Conservation (phyloP, 2,113 vertebrate genomes). For the Zootoca vivipara region DNA sequence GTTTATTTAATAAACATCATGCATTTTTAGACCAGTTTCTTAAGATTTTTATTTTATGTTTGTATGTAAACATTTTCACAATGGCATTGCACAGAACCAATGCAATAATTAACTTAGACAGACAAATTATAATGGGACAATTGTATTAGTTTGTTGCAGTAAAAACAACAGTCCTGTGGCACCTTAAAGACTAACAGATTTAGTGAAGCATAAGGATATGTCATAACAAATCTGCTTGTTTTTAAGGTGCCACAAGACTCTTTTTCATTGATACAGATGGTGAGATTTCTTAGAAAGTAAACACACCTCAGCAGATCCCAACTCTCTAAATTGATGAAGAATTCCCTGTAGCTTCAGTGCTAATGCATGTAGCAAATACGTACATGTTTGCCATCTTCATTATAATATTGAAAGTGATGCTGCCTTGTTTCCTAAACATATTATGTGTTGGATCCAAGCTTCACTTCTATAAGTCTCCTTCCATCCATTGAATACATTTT, state of each 20-base stretch:
- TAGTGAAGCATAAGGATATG: background rate
- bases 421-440: background rate
- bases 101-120: background rate
- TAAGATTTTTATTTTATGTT: background rate
- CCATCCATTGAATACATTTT: no score
- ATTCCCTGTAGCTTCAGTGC: background rate
- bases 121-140: background rate
- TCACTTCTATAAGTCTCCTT: no score
- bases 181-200: background rate
- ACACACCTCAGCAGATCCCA: background rate
- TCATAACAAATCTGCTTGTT: background rate
- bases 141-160: background rate
- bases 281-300: background rate
- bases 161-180: background rate
- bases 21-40: background rate
- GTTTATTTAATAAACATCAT: background rate
- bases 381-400: background rate
- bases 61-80: background rate
- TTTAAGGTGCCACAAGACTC: background rate
- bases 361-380: background rate
- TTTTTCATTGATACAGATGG: background rate
- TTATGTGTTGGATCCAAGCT: background rate
- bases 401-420: background rate
- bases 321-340: background rate
- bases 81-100: background rate